Base-by-base conservation (phyloP, 2,113 vertebrate genomes). In the Mormoops blainvillei region DNA sequence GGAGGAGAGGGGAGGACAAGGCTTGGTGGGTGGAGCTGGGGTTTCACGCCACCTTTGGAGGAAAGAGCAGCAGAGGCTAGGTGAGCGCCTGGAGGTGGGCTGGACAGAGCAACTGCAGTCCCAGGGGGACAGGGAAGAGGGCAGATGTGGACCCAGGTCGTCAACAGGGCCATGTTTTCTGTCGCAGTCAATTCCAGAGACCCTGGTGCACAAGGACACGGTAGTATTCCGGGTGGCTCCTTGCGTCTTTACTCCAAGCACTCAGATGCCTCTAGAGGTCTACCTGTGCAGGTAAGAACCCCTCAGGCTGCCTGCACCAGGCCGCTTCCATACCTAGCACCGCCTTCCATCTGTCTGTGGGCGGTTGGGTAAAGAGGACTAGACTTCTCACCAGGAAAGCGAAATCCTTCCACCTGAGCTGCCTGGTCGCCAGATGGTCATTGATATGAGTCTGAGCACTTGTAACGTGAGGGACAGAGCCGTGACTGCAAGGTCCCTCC, bases 171-270 rank as follows among this genome's bases (percentile, higher is more conserved):
- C 36, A 1, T 3, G 10, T 45, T 19, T 1, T 0, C 0, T 3
- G 0, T 3, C 0, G 0, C 97, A 99, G 99, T 97, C 28, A 0
- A 36, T 98, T 13, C 99, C 99, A 1, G 98, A 99, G 94, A 98
- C 97, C 0, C 99, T 99, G 0, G 98, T 99, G 67, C 99, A 99
- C 97, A 99, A 98, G 0, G 99, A 99, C 96, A 98, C 96, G 0
- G 99, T 99, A 0, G 93, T 99, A 24, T 99, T 99, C 97, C 98
- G 98, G 0, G 96, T 99, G n/a, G 99, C 99, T 0, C 99, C 99
- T 0, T 99, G 99, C 98, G 99, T 99, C 98, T 99, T 99, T 98
- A 99, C 98, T 0, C 99, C 99, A 78, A 99, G 99, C 98, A 99
- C 99, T 0, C 96, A 98, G 43, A 43, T 96, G 8, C 99, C 99